Evolutionary conservation across 2,888 invertebrate species (phyloP).

Genomic region (Oxytorus armatus): DNA sequence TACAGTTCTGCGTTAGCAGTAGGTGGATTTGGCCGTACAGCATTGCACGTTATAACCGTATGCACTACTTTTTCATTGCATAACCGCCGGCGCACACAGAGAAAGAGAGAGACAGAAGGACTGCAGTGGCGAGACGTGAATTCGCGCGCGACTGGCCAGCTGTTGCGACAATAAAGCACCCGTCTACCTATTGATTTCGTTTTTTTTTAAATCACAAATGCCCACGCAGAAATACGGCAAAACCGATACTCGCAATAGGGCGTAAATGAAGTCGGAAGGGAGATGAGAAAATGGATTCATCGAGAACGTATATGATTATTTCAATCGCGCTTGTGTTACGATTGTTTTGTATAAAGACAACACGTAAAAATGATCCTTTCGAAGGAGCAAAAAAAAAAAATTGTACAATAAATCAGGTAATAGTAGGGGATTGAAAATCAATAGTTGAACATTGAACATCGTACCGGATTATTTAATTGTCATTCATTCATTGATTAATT

Average conservation of each 20-base stretch:
- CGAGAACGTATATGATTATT: slow-evolving; percentile 54
- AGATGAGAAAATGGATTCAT: slow-evolving; percentile 57
- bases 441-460: too few relatives aligned
- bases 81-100: slow-evolving; percentile 43
- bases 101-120: slow-evolving; percentile 11
- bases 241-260: slow-evolving; percentile 57
- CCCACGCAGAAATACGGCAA: slow-evolving; percentile 53
- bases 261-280: slow-evolving; percentile 48
- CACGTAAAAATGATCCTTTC: neutral
- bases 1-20: slow-evolving; percentile 52
- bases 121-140: slow-evolving; percentile 48
- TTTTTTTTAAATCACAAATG: slow-evolving; percentile 51
- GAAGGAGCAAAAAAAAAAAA: slow-evolving; percentile 7
- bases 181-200: slow-evolving; percentile 63
- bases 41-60: slow-evolving; percentile 55
- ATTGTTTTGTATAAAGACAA: slow-evolving; percentile 7
- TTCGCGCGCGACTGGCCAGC: slow-evolving; percentile 58
- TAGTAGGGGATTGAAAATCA: too few relatives aligned
- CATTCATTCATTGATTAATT: too few relatives aligned
- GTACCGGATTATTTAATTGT: too few relatives aligned
- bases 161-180: slow-evolving; percentile 69
- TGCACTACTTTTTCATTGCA: slow-evolving; percentile 63
- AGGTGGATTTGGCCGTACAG: slow-evolving; percentile 37
- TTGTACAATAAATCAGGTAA: too few relatives aligned
- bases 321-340: slow-evolving; percentile 31